These are phyloP conservation scores for Yponomeuta cagnagella DNA, from an alignment of 2,888 invertebrate species.

Conservation along the genomic window DNA sequence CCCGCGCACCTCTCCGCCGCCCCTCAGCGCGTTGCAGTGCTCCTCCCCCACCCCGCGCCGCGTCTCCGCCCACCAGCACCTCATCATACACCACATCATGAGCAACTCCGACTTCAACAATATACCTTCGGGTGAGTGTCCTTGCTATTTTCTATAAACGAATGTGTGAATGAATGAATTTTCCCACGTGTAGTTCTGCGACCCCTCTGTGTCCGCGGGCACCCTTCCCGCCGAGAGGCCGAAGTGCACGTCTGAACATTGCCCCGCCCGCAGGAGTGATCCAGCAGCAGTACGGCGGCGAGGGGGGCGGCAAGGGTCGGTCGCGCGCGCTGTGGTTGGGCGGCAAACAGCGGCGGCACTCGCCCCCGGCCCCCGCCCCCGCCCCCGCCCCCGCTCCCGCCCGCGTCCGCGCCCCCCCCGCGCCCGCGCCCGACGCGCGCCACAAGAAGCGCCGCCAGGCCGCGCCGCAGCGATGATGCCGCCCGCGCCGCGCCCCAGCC, in stretches of 20 bases:
- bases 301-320: slow-evolving; percentile 24
- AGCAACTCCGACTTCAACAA: slow-evolving; percentile 70
- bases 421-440: slow-evolving; percentile 16
- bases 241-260: neutral
- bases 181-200: no score
- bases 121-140: slow-evolving; percentile 51
- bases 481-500: slow-evolving; percentile 19
- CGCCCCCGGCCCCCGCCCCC: slow-evolving; percentile 26
- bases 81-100: slow-evolving; percentile 70
- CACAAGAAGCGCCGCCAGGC: slow-evolving; percentile 44
- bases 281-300: slow-evolving; percentile 20
- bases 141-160: neutral
- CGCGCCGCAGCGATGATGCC: slow-evolving; percentile 24
- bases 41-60: slow-evolving; percentile 67
- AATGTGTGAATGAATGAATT: no score
- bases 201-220: no score
- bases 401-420: slow-evolving; percentile 20
- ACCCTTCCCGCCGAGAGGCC: no score
- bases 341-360: slow-evolving; percentile 41
- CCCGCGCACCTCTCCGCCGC: slow-evolving; percentile 42
- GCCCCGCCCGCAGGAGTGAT: neutral
- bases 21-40: slow-evolving; percentile 68
- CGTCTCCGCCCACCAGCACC: slow-evolving; percentile 66
- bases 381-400: slow-evolving; percentile 13
- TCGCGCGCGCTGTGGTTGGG: slow-evolving; percentile 36